These are phyloP conservation scores for Acridotheres tristis DNA, from an alignment of 2,797 vertebrate species.

Conservation along the genomic window DNA sequence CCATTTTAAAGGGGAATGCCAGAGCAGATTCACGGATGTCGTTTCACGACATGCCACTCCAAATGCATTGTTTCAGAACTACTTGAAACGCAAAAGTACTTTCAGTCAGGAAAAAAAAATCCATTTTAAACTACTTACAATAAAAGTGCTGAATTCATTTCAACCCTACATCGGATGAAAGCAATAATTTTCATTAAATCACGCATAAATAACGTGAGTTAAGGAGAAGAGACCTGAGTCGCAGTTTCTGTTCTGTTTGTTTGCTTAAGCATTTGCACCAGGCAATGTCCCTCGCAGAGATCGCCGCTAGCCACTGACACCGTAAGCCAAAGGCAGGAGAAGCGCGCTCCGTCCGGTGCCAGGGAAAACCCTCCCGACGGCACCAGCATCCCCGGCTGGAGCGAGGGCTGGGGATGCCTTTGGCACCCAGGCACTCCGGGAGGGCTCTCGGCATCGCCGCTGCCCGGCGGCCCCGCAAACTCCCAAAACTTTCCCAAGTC, in stretches of 20 bases:
- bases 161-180: neutral
- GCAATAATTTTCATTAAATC: neutral
- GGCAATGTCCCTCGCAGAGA: neutral
- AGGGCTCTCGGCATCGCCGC: neutral
- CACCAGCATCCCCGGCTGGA: accelerated
- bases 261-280: neutral
- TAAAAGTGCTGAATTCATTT: neutral
- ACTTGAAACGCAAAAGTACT: neutral
- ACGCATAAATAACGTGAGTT: neutral
- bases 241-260: neutral
- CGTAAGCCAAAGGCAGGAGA: accelerated
- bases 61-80: neutral
- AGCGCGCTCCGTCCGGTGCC: accelerated
- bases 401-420: neutral
- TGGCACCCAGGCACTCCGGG: accelerated
- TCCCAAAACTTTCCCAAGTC: neutral
- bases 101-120: neutral
- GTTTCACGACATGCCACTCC: neutral
- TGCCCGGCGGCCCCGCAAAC: neutral
- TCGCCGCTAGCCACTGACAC: accelerated
- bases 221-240: neutral
- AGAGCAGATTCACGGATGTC: neutral
- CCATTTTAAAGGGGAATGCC: neutral
- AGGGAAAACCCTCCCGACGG: accelerated
- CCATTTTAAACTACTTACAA: neutral